phyloP scores from a whole-genome alignment of 2,797 vertebrate species.

The Serranus cabrilla region DNA sequence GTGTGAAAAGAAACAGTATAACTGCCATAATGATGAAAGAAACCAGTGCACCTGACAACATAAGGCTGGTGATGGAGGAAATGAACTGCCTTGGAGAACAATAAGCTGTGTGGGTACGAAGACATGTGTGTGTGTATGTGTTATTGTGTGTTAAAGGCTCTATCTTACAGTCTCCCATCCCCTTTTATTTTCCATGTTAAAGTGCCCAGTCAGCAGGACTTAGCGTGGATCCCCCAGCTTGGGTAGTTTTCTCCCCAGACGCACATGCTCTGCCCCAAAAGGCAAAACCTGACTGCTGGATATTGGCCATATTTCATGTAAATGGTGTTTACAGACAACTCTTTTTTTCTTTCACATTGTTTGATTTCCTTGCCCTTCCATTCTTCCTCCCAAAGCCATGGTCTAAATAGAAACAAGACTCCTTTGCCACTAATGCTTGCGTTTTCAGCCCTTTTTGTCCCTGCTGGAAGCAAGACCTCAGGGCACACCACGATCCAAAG shows the following conservation, averaged over 20 bases:
- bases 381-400: slow-evolving; percentile 9
- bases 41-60: slow-evolving; percentile 56
- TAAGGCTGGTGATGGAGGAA: slow-evolving; percentile 51
- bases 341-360: not conserved
- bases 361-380: slow-evolving; percentile 6
- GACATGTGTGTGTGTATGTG: slow-evolving; percentile 11
- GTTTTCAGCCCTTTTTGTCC: not conserved
- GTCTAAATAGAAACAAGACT: slow-evolving; percentile 9
- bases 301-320: slow-evolving; percentile 56
- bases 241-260: slow-evolving; percentile 47
- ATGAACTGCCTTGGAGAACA: slow-evolving; percentile 46
- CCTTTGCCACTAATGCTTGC: not conserved
- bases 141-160: slow-evolving; percentile 45
- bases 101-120: slow-evolving; percentile 22
- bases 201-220: slow-evolving; percentile 67
- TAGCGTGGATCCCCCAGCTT: slow-evolving; percentile 36
- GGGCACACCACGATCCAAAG: not conserved
- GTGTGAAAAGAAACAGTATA: slow-evolving; percentile 40
- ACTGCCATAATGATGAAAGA: slow-evolving; percentile 59
- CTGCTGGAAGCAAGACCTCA: not conserved
- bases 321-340: slow-evolving; percentile 38
- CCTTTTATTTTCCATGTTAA: slow-evolving; percentile 53
- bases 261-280: slow-evolving; percentile 32
- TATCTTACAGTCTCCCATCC: slow-evolving; percentile 29
- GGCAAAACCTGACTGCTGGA: slow-evolving; percentile 40